A percentile compares a stretch with the other conserved stretches of the same genome.
Conservation (phyloP, 2,888 invertebrate species). For the Lamellibrachia columna region DNA sequence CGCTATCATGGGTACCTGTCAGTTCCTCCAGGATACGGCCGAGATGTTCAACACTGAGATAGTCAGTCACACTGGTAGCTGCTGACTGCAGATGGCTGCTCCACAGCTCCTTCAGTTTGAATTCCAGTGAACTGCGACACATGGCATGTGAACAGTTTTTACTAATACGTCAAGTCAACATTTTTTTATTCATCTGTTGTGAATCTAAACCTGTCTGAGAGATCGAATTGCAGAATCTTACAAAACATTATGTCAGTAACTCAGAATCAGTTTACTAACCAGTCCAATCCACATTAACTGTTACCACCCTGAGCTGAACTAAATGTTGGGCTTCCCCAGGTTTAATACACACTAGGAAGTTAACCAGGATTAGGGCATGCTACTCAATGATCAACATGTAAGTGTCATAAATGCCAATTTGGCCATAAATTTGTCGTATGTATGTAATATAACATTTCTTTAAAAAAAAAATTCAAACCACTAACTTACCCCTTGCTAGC, state of each 20-base stretch:
- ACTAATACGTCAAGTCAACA: neutral
- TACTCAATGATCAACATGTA: too few relatives aligned
- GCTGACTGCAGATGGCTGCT: slow-evolving; percentile 43
- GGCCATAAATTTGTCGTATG: too few relatives aligned
- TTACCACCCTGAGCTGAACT: neutral
- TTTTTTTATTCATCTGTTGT: neutral
- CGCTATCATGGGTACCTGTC: slow-evolving; percentile 28
- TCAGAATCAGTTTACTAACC: too few relatives aligned
- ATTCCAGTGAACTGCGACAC: slow-evolving; percentile 29
- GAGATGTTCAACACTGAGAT: slow-evolving; percentile 54
- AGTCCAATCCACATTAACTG: too few relatives aligned
- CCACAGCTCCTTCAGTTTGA: slow-evolving; percentile 45
- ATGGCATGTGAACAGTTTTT: neutral
- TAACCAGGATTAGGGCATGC: too few relatives aligned
- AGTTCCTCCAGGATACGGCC: slow-evolving; percentile 49
- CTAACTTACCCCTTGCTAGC: neutral
- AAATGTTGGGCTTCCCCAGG: too few relatives aligned
- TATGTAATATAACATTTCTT: too few relatives aligned
- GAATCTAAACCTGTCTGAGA: too few relatives aligned
- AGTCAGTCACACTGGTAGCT: slow-evolving; percentile 49
- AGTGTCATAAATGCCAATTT: too few relatives aligned
- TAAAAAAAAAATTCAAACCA: neutral
- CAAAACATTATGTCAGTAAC: neutral
- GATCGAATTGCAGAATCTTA: too few relatives aligned
- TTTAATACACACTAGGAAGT: too few relatives aligned